These are phyloP conservation scores for Drosophila jambulina DNA, from an alignment of 1,140 invertebrate species.

Conservation along the genomic window DNA sequence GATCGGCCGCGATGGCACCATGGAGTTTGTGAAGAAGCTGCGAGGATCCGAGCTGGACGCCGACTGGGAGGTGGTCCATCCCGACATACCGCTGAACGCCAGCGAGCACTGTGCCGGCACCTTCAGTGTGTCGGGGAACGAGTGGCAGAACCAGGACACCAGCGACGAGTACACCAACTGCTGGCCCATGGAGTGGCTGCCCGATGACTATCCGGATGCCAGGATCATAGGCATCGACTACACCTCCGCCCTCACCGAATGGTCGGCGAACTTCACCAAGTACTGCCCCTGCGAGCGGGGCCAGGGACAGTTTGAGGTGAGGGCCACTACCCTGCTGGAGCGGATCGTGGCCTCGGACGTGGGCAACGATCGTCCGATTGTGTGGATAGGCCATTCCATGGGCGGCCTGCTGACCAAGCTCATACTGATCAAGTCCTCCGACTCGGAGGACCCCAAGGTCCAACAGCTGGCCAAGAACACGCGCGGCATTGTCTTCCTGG, in stretches of 20 bases:
- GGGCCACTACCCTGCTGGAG: slow-evolving; percentile 87
- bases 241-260: slow-evolving; percentile 81
- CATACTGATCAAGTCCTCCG: slow-evolving; percentile 87
- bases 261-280: slow-evolving; percentile 81
- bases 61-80: slow-evolving; percentile 84
- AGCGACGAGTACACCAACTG: slow-evolving; percentile 87
- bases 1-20: slow-evolving; percentile 76
- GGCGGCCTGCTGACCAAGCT: slow-evolving; percentile 92
- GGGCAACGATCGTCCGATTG: slow-evolving; percentile 88
- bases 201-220: slow-evolving; percentile 87
- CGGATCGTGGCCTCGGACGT: slow-evolving; percentile 89
- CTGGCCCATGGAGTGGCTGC: slow-evolving; percentile 93
- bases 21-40: slow-evolving; percentile 77
- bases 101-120: slow-evolving; percentile 63
- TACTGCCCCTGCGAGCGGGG: slow-evolving; percentile 85
- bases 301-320: slow-evolving; percentile 86
- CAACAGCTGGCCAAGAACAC: slow-evolving; percentile 87
- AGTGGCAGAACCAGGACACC: slow-evolving; percentile 78
- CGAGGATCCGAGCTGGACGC: slow-evolving; percentile 69
- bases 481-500: slow-evolving; percentile 90
- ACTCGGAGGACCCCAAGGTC: slow-evolving; percentile 86
- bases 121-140: slow-evolving; percentile 77
- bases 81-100: slow-evolving; percentile 72
- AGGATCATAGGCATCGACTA: slow-evolving; percentile 84
- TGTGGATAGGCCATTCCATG: slow-evolving; percentile 94